Percentiles rank a stretch among this genome's conserved stretches.
Conservation (phyloP, 2,113 vertebrate genomes). For the Hirundichthys speculiger region DNA sequence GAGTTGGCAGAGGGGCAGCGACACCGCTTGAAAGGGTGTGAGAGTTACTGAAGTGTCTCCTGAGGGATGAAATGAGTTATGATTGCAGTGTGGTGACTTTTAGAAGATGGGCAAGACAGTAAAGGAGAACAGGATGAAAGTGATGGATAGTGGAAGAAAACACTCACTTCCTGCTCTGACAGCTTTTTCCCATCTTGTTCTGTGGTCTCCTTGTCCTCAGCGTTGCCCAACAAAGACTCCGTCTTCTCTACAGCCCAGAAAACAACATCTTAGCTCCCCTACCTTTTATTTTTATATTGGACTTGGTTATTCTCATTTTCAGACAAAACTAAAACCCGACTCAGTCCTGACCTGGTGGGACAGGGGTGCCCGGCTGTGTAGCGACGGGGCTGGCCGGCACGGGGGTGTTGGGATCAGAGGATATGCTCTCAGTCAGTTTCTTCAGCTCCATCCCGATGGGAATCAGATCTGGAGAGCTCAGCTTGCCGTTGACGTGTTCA, state of each 20-base stretch:
- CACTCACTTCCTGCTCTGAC: conserved; percentile 83
- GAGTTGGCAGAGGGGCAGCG: conserved; percentile 26
- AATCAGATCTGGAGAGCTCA: conserved; percentile 93
- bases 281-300: background rate
- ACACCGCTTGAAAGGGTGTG: conserved; percentile 21
- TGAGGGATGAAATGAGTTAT: conserved; percentile 17
- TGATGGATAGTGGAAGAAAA: background rate
- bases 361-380: conserved; percentile 72
- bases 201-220: conserved; percentile 86
- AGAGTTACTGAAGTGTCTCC: conserved; percentile 34
- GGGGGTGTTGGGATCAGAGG: conserved; percentile 92
- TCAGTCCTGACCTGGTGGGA: conserved; percentile 81
- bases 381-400: conserved; percentile 89
- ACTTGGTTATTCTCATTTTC: background rate
- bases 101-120: too few species aligned
- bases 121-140: conserved; percentile 9
- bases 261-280: conserved; percentile 12
- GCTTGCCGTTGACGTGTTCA: conserved; percentile 95
- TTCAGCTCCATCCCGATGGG: conserved; percentile 88
- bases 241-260: conserved; percentile 82
- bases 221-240: conserved; percentile 74
- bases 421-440: conserved; percentile 86
- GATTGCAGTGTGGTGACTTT: too few species aligned
- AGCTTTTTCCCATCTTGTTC: conserved; percentile 82
- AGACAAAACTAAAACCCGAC: background rate